These are phyloP conservation scores for Aphaenogaster rudis DNA, from an alignment of 1,140 invertebrate genomes.

Conservation along the genomic window DNA sequence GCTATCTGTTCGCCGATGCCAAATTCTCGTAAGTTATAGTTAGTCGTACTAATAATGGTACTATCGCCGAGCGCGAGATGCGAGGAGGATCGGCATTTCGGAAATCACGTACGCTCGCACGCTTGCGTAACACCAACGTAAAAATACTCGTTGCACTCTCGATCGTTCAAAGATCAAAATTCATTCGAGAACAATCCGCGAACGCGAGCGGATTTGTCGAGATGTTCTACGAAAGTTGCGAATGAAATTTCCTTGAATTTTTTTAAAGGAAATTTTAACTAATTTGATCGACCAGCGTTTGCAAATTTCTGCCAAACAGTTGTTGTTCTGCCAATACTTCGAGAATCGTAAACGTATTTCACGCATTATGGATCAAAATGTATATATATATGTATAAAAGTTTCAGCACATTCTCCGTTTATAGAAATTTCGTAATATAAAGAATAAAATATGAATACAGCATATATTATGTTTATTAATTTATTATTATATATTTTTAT, in stretches of 20 bases:
- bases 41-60: slow-evolving; percentile 52
- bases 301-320: background rate
- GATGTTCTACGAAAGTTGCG: too few species aligned
- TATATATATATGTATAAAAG: background rate
- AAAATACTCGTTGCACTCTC: slow-evolving; percentile 20
- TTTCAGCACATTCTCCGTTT: too few species aligned
- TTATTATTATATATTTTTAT: too few species aligned
- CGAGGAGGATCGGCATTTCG: slow-evolving; percentile 20
- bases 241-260: background rate
- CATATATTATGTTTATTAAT: too few species aligned
- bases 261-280: background rate
- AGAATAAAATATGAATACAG: too few species aligned
- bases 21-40: slow-evolving; percentile 51
- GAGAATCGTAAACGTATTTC: background rate
- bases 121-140: slow-evolving; percentile 34
- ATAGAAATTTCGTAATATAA: too few species aligned
- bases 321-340: too few species aligned
- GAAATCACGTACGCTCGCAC: slow-evolving; percentile 14
- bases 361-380: background rate
- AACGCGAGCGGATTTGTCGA: background rate
- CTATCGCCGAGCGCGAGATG: slow-evolving; percentile 11
- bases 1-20: slow-evolving; percentile 56
- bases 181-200: background rate
- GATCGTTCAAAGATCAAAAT: background rate
- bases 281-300: background rate